phyloP scores from a whole-genome alignment of 1,140 invertebrate genomes.

The Bombus sylvicola region DNA sequence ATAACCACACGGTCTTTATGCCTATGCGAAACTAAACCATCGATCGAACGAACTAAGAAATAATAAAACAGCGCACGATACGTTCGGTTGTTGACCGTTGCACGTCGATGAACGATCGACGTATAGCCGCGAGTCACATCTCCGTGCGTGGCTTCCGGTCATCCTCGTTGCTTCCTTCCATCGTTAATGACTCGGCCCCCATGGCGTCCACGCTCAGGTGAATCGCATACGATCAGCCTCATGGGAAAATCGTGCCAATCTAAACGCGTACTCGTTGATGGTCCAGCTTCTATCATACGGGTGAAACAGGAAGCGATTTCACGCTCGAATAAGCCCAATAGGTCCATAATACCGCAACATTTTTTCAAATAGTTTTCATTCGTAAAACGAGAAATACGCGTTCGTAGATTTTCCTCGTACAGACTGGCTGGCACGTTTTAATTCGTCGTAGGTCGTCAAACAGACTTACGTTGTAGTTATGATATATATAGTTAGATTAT shows the following conservation, averaged over 20 bases:
- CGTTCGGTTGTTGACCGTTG: conserved; percentile 67
- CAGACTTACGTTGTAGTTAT: too few relatives aligned
- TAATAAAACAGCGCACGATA: conserved; percentile 22
- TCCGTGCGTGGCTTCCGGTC: conserved; percentile 80
- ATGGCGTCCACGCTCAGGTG: conserved; percentile 53
- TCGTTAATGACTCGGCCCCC: conserved; percentile 72
- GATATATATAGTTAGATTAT: too few relatives aligned
- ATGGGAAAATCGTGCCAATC: conserved; percentile 21
- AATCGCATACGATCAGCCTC: conserved; percentile 34
- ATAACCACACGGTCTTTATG: not conserved
- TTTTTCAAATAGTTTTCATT: conserved; percentile 19
- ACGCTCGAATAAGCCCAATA: conserved; percentile 31
- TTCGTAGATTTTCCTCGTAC: not conserved
- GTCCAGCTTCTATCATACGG: conserved; percentile 22
- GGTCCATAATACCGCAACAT: too few relatives aligned
- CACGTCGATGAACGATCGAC: conserved; percentile 48
- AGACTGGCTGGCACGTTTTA: too few relatives aligned
- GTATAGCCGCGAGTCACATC: conserved; percentile 74
- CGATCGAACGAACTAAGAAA: not conserved
- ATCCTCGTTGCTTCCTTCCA: conserved; percentile 76
- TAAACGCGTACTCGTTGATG: not conserved
- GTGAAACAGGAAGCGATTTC: conserved; percentile 58
- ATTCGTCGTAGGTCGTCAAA: too few relatives aligned
- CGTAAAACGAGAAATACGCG: not conserved
- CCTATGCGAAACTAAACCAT: not conserved